phyloP scores from a whole-genome alignment of 2,113 vertebrate species.

The Pycnonotus jocosus region DNA sequence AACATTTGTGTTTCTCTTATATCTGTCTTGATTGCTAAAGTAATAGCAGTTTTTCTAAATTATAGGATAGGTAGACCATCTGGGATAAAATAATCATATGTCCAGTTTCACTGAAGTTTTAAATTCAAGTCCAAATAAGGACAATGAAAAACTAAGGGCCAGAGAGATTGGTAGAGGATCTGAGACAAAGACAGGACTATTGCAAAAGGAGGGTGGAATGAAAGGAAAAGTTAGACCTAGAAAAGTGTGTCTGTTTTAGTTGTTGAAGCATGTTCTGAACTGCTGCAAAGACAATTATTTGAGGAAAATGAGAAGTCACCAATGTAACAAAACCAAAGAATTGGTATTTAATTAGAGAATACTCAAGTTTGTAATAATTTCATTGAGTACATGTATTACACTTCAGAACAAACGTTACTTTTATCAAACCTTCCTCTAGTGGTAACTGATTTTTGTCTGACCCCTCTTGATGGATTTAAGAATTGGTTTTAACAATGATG shows the following conservation, averaged over 20 bases:
- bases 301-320: background rate
- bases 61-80: background rate
- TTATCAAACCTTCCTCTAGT: background rate
- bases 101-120: background rate
- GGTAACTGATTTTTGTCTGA: conserved; percentile 11
- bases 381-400: background rate
- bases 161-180: background rate
- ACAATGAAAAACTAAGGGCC: background rate
- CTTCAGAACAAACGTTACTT: background rate
- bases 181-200: background rate
- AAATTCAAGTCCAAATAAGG: background rate
- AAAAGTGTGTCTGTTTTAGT: background rate
- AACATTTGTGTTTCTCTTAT: background rate
- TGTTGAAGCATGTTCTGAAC: background rate
- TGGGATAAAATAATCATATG: background rate
- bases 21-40: background rate
- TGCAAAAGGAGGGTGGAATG: background rate
- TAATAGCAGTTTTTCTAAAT: background rate
- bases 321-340: background rate
- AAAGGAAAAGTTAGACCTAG: background rate
- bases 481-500: background rate
- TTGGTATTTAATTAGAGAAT: background rate
- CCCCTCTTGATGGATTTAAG: conserved; percentile 17
- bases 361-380: background rate
- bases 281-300: background rate